Conservation (phyloP, 2,113 vertebrate species). For the Riparia riparia region DNA sequence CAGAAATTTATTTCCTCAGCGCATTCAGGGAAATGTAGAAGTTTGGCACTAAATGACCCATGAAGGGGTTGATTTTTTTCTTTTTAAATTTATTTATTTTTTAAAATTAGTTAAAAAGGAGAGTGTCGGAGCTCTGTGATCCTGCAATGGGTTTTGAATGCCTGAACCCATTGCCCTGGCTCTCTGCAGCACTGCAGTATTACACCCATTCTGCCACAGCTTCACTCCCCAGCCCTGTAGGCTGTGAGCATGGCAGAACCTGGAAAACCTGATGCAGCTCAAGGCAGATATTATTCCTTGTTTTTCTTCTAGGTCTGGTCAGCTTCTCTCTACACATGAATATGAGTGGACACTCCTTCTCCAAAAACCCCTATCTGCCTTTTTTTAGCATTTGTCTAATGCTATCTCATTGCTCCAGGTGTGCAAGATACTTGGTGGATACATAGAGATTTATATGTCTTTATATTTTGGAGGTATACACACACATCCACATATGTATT, state of each 20-base stretch:
- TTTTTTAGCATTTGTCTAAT: neutral
- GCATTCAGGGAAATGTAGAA: neutral
- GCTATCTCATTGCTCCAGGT: neutral
- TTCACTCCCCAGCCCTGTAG: neutral
- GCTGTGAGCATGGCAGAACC: neutral
- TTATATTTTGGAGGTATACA: neutral
- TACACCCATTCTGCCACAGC: neutral
- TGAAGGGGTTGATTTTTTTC: neutral
- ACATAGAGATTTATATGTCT: neutral
- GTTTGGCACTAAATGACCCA: neutral
- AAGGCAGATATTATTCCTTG: neutral
- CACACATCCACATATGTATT: neutral
- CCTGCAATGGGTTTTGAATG: neutral
- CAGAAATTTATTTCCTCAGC: neutral
- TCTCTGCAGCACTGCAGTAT: neutral
- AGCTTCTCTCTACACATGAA: neutral
- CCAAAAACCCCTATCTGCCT: neutral
- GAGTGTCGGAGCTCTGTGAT: neutral
- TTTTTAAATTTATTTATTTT: neutral
- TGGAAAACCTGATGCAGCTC: neutral
- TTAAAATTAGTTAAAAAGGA: neutral
- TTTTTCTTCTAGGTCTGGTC: neutral
- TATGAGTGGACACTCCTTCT: neutral
- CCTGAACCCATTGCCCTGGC: neutral
- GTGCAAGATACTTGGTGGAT: neutral